Evolutionary conservation across 2,797 vertebrate species (phyloP).

Genomic region (Scolopax rusticola): DNA sequence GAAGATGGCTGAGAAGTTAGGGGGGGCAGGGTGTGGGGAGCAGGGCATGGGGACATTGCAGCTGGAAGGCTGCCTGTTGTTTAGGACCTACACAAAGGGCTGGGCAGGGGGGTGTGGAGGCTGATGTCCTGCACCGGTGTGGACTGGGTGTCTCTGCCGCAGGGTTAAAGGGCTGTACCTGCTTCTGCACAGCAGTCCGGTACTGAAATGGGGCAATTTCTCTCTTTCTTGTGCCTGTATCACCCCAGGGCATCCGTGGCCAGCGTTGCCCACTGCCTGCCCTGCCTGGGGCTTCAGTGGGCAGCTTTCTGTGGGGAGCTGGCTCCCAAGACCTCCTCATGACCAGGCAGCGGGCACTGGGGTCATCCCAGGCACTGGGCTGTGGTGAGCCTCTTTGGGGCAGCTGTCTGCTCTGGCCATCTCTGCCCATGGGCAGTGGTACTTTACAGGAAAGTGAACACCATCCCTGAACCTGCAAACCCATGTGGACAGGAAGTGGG

Average conservation of each 20-base stretch:
- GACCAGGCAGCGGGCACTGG: neutral
- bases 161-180: neutral
- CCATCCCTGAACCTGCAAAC: neutral
- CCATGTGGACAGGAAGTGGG: fast-evolving
- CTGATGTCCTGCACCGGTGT: fast-evolving
- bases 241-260: fast-evolving
- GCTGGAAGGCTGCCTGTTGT: neutral
- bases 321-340: fast-evolving
- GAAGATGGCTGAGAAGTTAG: too few relatives aligned
- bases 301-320: neutral
- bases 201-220: neutral
- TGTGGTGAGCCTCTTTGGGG: neutral
- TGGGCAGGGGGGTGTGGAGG: neutral
- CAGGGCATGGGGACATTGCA: neutral
- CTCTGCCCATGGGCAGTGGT: fast-evolving
- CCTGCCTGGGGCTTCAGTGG: neutral
- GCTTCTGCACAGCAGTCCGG: neutral
- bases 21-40: neutral
- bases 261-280: neutral
- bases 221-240: neutral
- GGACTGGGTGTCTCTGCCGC: neutral
- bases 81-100: neutral
- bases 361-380: fast-evolving
- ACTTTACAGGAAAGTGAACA: neutral
- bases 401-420: too few relatives aligned